These are phyloP conservation scores for Trachelus stipa DNA, from an alignment of 2,888 invertebrate genomes.

Conservation along the genomic window DNA sequence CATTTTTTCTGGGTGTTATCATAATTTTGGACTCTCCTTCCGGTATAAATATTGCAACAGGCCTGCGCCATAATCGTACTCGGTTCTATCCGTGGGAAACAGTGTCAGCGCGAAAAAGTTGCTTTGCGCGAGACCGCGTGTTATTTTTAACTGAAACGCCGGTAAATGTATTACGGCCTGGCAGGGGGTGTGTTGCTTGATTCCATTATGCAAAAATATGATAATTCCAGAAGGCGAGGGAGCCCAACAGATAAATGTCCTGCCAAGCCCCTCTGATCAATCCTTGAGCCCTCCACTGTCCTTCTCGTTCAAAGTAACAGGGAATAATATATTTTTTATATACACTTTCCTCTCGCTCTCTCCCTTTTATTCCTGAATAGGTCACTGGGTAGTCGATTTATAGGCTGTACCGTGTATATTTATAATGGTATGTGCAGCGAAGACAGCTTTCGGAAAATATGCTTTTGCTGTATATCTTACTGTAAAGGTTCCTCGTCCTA, in stretches of 20 bases:
- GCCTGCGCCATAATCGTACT: no score
- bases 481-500: no score
- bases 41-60: no score
- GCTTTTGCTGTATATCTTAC: no score
- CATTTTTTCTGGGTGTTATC: no score
- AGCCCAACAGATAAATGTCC: conserved; percentile 46
- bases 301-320: conserved; percentile 11
- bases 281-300: conserved; percentile 26
- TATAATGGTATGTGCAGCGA: no score
- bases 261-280: conserved; percentile 46
- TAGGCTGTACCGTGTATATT: no score
- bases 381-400: no score
- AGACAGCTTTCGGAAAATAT: no score
- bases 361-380: no score
- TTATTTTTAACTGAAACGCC: conserved; percentile 8
- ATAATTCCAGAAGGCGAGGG: conserved; percentile 44
- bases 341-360: not conserved
- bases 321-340: conserved; percentile 27
- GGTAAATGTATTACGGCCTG: conserved; percentile 28
- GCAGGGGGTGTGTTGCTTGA: conserved; percentile 39
- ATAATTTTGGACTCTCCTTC: no score
- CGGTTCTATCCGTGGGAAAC: no score
- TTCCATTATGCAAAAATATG: conserved; percentile 62
- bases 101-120: not conserved
- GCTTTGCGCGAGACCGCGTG: not conserved